phyloP scores from a whole-genome alignment of 2,113 vertebrate genomes.

The Proterorhinus semilunaris region DNA sequence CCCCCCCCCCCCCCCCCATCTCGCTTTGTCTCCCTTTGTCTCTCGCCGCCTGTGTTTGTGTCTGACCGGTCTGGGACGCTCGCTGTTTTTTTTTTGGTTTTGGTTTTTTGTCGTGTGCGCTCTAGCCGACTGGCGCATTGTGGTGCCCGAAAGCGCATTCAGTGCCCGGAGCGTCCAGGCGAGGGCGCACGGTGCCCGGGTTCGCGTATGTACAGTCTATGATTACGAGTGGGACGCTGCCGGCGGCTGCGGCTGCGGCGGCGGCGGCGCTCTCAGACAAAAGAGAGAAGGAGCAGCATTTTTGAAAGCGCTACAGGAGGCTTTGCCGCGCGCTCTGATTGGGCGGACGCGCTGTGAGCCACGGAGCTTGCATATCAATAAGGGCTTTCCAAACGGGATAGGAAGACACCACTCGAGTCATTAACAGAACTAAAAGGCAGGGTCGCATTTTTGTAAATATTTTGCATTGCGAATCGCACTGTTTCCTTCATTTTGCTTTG shows the following conservation, averaged over 20 bases:
- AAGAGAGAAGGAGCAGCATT: slow-evolving; percentile 47
- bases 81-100: background rate
- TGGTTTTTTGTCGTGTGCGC: background rate
- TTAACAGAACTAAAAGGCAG: no score
- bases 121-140: background rate
- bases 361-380: background rate
- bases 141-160: background rate
- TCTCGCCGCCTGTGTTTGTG: slow-evolving; percentile 24
- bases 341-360: background rate
- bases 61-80: slow-evolving; percentile 2
- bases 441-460: no score
- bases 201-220: background rate
- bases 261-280: slow-evolving; percentile 60
- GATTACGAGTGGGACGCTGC: background rate
- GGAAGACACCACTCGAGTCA: background rate
- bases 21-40: slow-evolving; percentile 3
- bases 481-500: no score
- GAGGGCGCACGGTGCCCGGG: slow-evolving; percentile 57
- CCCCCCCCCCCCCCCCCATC: slow-evolving; percentile 4
- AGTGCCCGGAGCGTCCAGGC: slow-evolving; percentile 31
- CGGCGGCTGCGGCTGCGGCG: no score
- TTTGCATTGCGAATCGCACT: no score
- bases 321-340: slow-evolving; percentile 1
- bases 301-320: slow-evolving; percentile 17
- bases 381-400: background rate